phyloP scores from a whole-genome alignment of 2,888 invertebrate species.

The Nemotelus nigrinus region DNA sequence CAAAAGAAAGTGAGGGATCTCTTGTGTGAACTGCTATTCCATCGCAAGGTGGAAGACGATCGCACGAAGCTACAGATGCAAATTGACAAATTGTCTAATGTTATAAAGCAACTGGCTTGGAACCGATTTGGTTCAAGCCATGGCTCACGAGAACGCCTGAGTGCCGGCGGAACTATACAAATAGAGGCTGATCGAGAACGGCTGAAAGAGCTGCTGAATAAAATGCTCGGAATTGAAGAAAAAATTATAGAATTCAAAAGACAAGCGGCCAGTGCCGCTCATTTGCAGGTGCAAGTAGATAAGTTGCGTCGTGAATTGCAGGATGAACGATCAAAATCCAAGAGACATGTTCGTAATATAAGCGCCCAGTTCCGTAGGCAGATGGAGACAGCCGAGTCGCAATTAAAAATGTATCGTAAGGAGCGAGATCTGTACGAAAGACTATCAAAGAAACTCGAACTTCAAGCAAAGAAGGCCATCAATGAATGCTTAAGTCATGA shows the following conservation, averaged over 20 bases:
- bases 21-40: background rate
- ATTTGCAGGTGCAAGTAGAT: background rate
- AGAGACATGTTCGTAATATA: background rate
- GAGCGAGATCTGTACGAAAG: constrained; percentile 14
- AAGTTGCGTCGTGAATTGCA: constrained; percentile 5
- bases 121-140: background rate
- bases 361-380: background rate
- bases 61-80: background rate
- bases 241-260: constrained; percentile 10
- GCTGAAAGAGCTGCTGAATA: constrained; percentile 2
- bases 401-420: background rate
- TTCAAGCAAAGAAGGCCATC: background rate
- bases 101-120: constrained; percentile 4
- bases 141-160: background rate
- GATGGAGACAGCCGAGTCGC: background rate
- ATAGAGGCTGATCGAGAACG: background rate
- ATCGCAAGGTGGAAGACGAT: constrained; percentile 5
- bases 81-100: background rate
- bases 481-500: background rate
- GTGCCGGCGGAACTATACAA: background rate
- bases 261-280: background rate
- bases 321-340: background rate
- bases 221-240: constrained; percentile 12
- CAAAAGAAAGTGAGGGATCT: background rate
- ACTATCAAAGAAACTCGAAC: constrained; percentile 6